phyloP scores from a whole-genome alignment of 2,888 invertebrate species.

The Drosophila crucigera region DNA sequence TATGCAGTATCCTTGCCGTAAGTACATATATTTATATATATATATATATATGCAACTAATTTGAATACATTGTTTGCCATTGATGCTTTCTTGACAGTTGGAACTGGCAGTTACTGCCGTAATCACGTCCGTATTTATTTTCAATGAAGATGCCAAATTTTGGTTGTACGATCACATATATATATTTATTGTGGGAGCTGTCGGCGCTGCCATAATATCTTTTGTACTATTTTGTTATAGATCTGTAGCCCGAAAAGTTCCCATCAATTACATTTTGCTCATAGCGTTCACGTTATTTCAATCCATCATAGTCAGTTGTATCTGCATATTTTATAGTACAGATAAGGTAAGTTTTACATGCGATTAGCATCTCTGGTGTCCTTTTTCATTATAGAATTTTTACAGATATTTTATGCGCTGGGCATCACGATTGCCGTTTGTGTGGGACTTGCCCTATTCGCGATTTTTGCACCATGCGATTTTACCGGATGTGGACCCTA shows the following conservation, averaged over 20 bases:
- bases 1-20: constrained; percentile 36
- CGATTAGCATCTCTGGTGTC: background rate
- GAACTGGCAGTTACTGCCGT: constrained; percentile 29
- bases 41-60: background rate
- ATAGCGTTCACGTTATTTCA: constrained; percentile 10
- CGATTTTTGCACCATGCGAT: constrained; percentile 53
- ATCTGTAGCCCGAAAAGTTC: constrained; percentile 16
- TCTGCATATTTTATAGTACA: rapidly evolving
- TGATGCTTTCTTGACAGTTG: background rate
- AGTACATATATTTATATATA: constrained; percentile 3
- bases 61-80: too few species aligned
- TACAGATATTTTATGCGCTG: constrained; percentile 50
- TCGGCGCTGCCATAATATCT: background rate
- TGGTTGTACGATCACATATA: background rate
- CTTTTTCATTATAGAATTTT: background rate
- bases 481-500: constrained; percentile 53
- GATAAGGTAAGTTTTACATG: constrained; percentile 11
- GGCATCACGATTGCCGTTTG: constrained; percentile 27
- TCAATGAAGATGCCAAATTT: rapidly evolving
- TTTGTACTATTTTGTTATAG: constrained; percentile 15
- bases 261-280: constrained; percentile 45
- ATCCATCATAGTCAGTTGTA: background rate
- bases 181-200: background rate
- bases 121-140: constrained; percentile 1
- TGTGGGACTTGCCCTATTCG: constrained; percentile 40